Conservation (phyloP, 2,888 invertebrate genomes). For the Torymus texanus region DNA sequence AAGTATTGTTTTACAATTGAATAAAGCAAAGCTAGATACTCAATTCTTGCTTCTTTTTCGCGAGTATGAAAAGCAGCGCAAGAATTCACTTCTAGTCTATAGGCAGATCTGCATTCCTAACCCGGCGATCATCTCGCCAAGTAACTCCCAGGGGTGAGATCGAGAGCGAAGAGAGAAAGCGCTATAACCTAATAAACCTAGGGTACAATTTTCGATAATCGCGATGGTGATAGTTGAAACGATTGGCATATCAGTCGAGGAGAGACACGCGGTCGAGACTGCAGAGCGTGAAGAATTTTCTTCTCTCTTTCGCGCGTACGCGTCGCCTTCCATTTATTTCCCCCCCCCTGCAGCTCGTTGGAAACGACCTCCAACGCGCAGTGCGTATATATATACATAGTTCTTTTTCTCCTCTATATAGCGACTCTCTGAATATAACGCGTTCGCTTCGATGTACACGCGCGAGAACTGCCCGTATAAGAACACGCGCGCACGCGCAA, state of each 20-base stretch:
- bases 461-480: neutral
- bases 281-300: constrained; percentile 10
- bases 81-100: neutral
- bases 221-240: constrained; percentile 53
- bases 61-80: neutral
- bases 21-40: neutral
- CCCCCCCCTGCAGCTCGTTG: no score
- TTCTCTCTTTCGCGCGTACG: no score
- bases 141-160: neutral
- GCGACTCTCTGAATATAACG: no score
- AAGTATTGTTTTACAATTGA: no score
- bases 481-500: neutral
- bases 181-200: constrained; percentile 32
- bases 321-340: no score
- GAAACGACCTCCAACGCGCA: no score
- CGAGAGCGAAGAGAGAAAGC: neutral
- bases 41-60: neutral
- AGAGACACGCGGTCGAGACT: neutral
- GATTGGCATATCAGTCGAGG: constrained; percentile 62
- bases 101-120: no score
- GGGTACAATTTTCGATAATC: constrained; percentile 55
- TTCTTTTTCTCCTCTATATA: neutral
- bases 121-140: no score
- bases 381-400: neutral
- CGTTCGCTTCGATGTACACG: neutral